Percentiles rank a stretch among this genome's conserved stretches.
phyloP scores from a whole-genome alignment of 2,113 vertebrate genomes.

The Pedetes capensis region DNA sequence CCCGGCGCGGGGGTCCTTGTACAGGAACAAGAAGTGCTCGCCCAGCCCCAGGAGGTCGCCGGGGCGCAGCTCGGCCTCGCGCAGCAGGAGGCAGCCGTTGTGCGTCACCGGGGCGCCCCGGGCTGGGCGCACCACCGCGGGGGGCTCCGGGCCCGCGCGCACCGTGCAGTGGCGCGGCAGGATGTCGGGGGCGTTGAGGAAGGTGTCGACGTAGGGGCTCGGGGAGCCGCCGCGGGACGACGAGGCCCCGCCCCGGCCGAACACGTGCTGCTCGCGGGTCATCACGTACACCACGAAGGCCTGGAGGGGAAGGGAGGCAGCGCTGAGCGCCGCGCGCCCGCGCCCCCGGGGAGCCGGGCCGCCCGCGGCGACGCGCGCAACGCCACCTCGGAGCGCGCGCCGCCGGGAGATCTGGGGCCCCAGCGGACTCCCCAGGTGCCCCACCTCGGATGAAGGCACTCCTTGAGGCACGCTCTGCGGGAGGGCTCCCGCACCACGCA shows the following conservation, averaged over 20 bases:
- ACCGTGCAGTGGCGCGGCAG: slow-evolving; percentile 90
- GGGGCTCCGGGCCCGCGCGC: slow-evolving; percentile 76
- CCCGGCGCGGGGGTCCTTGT: slow-evolving; percentile 88
- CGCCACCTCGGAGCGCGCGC: no score
- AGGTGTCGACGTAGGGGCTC: slow-evolving; percentile 89
- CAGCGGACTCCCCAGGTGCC: not conserved
- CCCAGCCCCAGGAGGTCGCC: slow-evolving; percentile 93
- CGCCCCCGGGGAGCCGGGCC: no score
- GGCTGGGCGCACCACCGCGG: slow-evolving; percentile 89
- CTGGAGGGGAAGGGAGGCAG: slow-evolving; percentile 71
- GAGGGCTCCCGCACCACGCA: no score
- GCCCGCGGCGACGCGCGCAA: no score
- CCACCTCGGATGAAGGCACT: not conserved
- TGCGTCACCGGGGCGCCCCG: slow-evolving; percentile 91
- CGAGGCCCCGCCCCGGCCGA: slow-evolving; percentile 88
- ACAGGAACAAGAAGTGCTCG: slow-evolving; percentile 92
- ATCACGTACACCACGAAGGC: slow-evolving; percentile 96
- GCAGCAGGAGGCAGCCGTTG: slow-evolving; percentile 89
- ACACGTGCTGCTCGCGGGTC: slow-evolving; percentile 90
- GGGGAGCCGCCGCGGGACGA: slow-evolving; percentile 77
- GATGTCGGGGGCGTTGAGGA: slow-evolving; percentile 92
- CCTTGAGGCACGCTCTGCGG: not conserved
- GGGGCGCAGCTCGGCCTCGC: slow-evolving; percentile 88
- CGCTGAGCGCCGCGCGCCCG: no score
- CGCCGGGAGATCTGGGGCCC: not conserved